Evolutionary conservation across 2,113 vertebrate genomes (phyloP), one percentile per base, ranked within the genome.

Genomic region (Propithecus coquereli): DNA sequence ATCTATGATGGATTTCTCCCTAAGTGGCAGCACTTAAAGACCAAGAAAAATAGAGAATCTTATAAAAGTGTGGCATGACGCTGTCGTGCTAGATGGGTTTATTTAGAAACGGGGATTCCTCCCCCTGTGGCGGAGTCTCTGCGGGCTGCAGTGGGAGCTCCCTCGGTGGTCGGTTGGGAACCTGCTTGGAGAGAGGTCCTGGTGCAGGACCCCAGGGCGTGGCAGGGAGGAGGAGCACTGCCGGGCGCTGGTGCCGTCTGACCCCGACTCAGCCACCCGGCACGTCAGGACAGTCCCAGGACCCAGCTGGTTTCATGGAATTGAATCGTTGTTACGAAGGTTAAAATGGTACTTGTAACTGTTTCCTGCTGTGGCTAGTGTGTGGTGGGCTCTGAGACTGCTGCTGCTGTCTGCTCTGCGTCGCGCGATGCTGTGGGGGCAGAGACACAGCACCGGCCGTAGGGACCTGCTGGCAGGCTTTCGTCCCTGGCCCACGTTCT

Each of bases 191-290:
- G 54, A 70, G 79, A 6, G 90, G 23, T 32, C 23, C 5, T 3
- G 18, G 52, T n/a, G 11, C n/a, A 9, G 30, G 65, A n/a, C 22
- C 4, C 13, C 5, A 50, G 57, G 71, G 7, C 25, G 14, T n/a
- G 6, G 0, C 25, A 32, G 40, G 13, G 30, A 47, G 74, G 50
- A n/a, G 43, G 40, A 22, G 34, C 12, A 0, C 14, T 3, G 52
- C 2, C 25, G 3, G 32, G 22, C 45, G 70, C 16, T 6, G 22
- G 18, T 32, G 79, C 4, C 11, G 54, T 40, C 18, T 18, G 23
- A 10, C 27, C 5, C 5, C 18, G 50, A 6, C 40, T 47, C 3
- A 0, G 6, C 50, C 52, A 5, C 9, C 0, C 1, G n/a, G 47
- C 20, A 30, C 30, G 54, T 32, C 1, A 8, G 63, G 47, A 12